Evolutionary conservation across 2,888 invertebrate species (phyloP), one percentile per base, ranked within the genome.

Genomic region (Hirudinaria manillensis): DNA sequence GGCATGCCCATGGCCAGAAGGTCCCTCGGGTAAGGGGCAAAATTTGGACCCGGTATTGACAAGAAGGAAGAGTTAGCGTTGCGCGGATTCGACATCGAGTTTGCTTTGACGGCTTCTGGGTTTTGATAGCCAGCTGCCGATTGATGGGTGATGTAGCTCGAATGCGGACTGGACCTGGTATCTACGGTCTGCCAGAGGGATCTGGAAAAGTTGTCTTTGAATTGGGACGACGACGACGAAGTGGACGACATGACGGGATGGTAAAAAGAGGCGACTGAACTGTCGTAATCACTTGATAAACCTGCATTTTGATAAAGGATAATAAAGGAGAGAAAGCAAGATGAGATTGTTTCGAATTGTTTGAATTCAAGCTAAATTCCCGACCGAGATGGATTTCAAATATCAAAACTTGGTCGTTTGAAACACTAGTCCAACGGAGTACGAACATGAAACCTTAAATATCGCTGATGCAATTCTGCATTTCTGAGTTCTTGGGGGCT

Each of bases 121-220:
- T n/a, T 61, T 6, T 24, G 61, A 61, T 16, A 61, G 24, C 29
- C 61, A 27, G 61, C 10, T 10, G 61, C 10, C 24, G 61, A 29
- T 61, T 27, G 61, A n/a, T 61, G 61, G 24, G 24, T 61, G 61
- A 61, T 16, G n/a, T 27, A 61, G 61, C 61, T 61, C 29, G 61
- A 61, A n/a, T 61, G 61, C 10, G 61, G 61, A 61, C 24, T 61
- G 24, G 61, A 27, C n/a, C 61, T 61, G 0, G 24, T 29, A 10
- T 29, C 61, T 1, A 61, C 24, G 10, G 61, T 7, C 29, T 61
- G 61, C 61, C 61, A 61, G 24, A 61, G 24, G 61, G 61, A 29
- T 19, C 61, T 24, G 3, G 24, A 24, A n/a, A 61, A 61, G 21
- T 61, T 61, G 21, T 61, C 61, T n/a, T 61, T 61, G 61, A 24